Evolutionary conservation across 2,113 vertebrate genomes (phyloP), one percentile per base, ranked within the genome.

Genomic region (Oplegnathus fasciatus): DNA sequence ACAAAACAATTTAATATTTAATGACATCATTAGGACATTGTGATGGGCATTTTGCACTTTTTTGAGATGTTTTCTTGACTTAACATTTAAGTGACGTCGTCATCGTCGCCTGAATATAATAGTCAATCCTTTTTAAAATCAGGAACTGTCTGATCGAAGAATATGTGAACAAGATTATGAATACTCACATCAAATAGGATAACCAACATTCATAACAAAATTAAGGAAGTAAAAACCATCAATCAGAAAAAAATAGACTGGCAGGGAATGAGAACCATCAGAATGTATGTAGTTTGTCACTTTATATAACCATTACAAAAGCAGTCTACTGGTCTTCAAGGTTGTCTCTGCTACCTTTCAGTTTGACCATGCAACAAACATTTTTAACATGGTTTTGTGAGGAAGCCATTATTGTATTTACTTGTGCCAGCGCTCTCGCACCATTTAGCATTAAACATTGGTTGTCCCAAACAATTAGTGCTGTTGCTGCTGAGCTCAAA

Each of bases 381-480:
- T 70, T 67, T 68, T 61, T 42, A 74, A 54, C 24, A 69, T 44
- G 40, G 5, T 58, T 86, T 70, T 58, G 8, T 58, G 9, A 65
- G 40, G 73, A 76, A 74, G 48, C 64, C 24, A 54, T 77, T 72
- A 52, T 55, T 61, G 71, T 72, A 65, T 82, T 82, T 78, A 81
- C 62, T 79, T 78, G 75, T 77, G 70, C 70, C 83, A 58, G 46
- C 0, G n/a, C 74, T 81, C 80, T 57, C 1, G 69, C 78, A 68
- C 71, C 85, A 84, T 88, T 92, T 72, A 86, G 44, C 80, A 78
- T 82, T 72, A 80, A 87, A 84, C 83, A 79, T 44, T 24, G 62
- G 46, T 69, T 93, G 88, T 93, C 89, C 48, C 66, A 65, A 66
- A 78, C 75, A 86, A 90, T 93, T 91, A 91, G 83, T 37, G 65